Evolutionary conservation across 1,140 invertebrate species (phyloP).

Genomic region (Yoshiicerus persimilis): DNA sequence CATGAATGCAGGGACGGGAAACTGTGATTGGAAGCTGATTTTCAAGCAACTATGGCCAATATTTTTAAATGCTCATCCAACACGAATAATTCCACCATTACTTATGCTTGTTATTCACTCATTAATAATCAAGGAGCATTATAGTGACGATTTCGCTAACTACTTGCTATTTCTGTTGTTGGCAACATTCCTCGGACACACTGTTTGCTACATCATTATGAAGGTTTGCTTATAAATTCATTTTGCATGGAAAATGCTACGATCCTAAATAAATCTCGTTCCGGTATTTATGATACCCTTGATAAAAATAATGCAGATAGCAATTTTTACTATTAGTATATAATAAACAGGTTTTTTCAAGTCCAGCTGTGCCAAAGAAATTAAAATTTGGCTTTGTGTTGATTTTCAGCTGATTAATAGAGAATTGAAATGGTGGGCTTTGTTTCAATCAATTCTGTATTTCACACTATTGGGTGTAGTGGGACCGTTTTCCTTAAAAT

Average conservation of each 20-base stretch:
- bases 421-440: not conserved
- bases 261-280: too few species aligned
- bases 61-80: not conserved
- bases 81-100: not conserved
- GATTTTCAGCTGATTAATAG: not conserved
- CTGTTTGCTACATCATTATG: constrained; percentile 27
- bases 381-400: not conserved
- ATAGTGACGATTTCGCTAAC: not conserved
- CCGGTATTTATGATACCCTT: not conserved
- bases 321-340: too few species aligned
- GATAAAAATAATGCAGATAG: not conserved
- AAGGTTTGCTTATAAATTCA: not conserved
- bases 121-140: not conserved
- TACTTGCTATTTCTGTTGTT: not conserved
- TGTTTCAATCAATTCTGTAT: not conserved
- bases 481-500: not conserved
- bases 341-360: too few species aligned
- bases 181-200: constrained; percentile 31
- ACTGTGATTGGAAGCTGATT: not conserved
- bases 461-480: not conserved
- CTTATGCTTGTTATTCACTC: not conserved
- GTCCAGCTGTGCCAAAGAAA: too few species aligned
- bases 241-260: too few species aligned
- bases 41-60: not conserved
- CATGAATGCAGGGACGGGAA: not conserved